phyloP scores from a whole-genome alignment of 2,113 vertebrate species.

The Macrotis lagotis region DNA sequence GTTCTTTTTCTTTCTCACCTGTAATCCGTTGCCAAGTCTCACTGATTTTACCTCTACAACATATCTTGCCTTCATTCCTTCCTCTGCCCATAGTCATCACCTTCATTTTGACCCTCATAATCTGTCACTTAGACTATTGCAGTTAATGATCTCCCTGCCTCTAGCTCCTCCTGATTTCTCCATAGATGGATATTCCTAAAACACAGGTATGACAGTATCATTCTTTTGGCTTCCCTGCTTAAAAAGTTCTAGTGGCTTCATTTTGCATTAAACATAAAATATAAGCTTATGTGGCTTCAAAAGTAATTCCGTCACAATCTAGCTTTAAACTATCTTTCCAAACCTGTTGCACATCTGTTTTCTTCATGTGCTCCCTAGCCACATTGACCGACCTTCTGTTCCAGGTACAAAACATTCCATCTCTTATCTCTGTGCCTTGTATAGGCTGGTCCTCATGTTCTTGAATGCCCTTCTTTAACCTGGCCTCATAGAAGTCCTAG shows the following conservation, averaged over 20 bases:
- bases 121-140: neutral
- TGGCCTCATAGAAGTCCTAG: neutral
- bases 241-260: neutral
- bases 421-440: neutral
- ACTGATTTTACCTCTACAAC: neutral
- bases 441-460: neutral
- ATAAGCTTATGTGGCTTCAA: neutral
- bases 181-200: neutral
- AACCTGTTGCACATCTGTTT: neutral
- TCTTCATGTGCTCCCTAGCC: neutral
- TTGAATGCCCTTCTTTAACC: neutral
- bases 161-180: neutral
- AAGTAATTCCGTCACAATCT: neutral
- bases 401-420: no score
- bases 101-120: neutral
- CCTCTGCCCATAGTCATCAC: neutral
- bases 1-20: neutral
- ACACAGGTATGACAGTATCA: neutral
- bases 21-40: neutral
- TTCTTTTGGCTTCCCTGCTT: neutral
- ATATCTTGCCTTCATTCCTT: neutral
- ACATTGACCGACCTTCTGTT: neutral
- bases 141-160: neutral
- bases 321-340: neutral
- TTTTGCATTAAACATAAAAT: neutral